Evolutionary conservation across 2,888 invertebrate genomes (phyloP), one percentile per base, ranked within the genome.

Genomic region (Rugalucina vietnamica): DNA sequence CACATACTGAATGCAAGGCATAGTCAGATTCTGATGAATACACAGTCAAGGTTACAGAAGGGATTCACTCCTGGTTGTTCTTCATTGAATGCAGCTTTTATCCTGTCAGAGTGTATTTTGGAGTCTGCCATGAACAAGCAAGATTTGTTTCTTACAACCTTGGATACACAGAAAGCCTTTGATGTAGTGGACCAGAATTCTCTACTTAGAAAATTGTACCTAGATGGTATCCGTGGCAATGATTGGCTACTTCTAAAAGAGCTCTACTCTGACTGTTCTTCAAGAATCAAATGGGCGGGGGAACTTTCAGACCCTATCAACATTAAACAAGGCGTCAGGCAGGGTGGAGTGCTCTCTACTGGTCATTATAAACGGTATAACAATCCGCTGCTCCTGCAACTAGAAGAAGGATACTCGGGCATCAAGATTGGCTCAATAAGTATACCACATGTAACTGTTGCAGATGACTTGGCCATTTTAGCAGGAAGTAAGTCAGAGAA

Each of bases 161-260:
- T 54, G 8, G 75, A 75, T 54, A 49, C 57, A 8, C 75, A 75
- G 21, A 75, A 75, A 29, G 75, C 75, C 8, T 75, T 75, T 32
- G 54, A 37, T 21, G 36, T 50, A 14, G 36, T 75, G 29, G 60
- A 60, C 21, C 29, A 60, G 60, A 60, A 60, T 8, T 60, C 60
- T 8, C 18, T 71, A 10, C 5, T 71, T 4, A 34, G 37, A 37
- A 71, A 71, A 37, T 12, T 71, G 34, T 71, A 71, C 37, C 71
- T 71, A 3, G 71, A 71, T 36, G 71, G 71, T 12, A 71, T 36
- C 24, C 36, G 36, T n/a, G 71, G 71, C 5, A 24, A 24, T 36
- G 71, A 71, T 8, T 71, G 71, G 71, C 12, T 71, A 8, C 39
- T 71, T 4, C 37, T 71, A 37, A 71, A 36, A 10, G 71, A 37